phyloP scores from a whole-genome alignment of 1,140 invertebrate species.

The Saccostrea cuccullata region DNA sequence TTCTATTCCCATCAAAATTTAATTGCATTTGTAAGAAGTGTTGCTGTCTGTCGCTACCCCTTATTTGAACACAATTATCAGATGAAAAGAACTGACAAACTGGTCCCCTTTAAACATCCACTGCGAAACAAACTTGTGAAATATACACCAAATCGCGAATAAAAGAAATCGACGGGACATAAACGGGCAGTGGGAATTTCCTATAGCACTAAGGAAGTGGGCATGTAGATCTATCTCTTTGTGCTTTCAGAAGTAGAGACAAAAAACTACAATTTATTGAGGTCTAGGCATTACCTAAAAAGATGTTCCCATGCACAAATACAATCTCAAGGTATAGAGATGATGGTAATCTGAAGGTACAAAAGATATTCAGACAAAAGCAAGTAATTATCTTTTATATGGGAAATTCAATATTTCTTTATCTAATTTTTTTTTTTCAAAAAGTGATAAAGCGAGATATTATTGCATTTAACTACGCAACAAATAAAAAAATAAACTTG shows the following conservation, averaged over 20 bases:
- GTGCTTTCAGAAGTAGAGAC: background rate
- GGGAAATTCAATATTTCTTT: background rate
- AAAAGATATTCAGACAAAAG: background rate
- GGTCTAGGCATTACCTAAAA: background rate
- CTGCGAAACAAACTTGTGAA: slow-evolving; percentile 13
- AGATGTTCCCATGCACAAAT: background rate
- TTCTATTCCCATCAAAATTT: slow-evolving; percentile 36
- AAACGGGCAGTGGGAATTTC: slow-evolving; percentile 3
- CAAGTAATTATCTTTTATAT: background rate
- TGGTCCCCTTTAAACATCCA: slow-evolving; percentile 11
- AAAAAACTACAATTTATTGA: slow-evolving; percentile 6
- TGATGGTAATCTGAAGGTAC: background rate
- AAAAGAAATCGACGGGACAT: slow-evolving; percentile 23
- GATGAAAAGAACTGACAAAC: slow-evolving; percentile 29
- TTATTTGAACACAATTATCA: slow-evolving; percentile 32
- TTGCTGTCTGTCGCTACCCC: slow-evolving; percentile 21
- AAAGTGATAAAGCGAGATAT: background rate
- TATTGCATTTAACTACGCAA: background rate
- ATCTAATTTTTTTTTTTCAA: background rate
- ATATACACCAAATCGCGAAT: slow-evolving; percentile 13
- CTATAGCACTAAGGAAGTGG: background rate
- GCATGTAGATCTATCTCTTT: background rate
- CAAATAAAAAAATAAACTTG: background rate
- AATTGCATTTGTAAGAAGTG: slow-evolving; percentile 30
- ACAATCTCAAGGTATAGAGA: background rate